These are phyloP conservation scores for Drosophila leonis DNA, from an alignment of 2,888 invertebrate genomes.

Conservation along the genomic window DNA sequence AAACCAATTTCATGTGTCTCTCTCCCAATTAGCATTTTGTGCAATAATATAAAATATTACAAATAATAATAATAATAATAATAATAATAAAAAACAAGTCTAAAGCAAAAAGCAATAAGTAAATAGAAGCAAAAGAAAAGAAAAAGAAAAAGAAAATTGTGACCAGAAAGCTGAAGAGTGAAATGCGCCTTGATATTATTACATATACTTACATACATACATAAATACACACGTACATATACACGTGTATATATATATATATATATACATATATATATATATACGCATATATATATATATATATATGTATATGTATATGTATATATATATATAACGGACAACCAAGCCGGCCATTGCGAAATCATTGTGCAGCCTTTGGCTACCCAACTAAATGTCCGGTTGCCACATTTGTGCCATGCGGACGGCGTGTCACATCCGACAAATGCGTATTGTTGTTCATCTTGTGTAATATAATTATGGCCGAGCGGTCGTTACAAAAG, in stretches of 20 bases:
- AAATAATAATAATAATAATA: not conserved
- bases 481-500: conserved; percentile 85
- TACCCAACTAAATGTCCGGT: conserved; percentile 72
- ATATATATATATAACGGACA: conserved; percentile 3
- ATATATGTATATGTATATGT: not conserved
- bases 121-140: not conserved
- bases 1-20: conserved; percentile 1
- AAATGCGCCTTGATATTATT: conserved; percentile 15
- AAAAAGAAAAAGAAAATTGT: conserved; percentile 16
- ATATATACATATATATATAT: not conserved
- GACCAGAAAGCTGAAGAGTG: conserved; percentile 2
- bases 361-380: conserved; percentile 37
- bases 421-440: conserved; percentile 84
- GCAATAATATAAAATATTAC: conserved; percentile 4
- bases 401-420: conserved; percentile 84
- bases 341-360: conserved; percentile 32
- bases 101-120: conserved; percentile 12
- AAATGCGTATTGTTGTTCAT: conserved; percentile 85
- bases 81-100: not conserved
- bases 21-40: conserved; percentile 23
- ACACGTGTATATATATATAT: not conserved
- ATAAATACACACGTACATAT: not conserved
- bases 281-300: not conserved
- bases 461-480: conserved; percentile 86
- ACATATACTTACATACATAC: conserved; percentile 3